Conservation (phyloP, 2,797 vertebrate species). For the Pseudocheirus occidentalis region DNA sequence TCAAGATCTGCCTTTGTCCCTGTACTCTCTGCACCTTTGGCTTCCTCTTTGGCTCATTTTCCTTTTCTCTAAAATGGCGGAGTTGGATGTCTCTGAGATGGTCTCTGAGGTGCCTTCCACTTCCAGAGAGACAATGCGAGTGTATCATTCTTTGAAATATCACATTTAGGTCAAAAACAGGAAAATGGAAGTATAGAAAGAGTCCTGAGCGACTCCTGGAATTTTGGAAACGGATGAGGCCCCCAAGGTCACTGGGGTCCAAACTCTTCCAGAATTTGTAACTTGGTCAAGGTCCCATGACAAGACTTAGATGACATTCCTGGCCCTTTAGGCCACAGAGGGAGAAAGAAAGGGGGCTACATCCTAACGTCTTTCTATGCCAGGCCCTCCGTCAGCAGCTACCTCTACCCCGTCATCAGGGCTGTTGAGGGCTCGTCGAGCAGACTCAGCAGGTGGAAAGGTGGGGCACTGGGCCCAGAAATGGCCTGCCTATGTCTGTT, state of each 20-base stretch:
- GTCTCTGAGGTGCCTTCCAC: background rate
- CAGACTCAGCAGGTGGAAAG: background rate
- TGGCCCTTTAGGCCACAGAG: background rate
- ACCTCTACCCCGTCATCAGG: background rate
- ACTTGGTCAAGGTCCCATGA: background rate
- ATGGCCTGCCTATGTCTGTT: background rate
- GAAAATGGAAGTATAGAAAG: too few relatives aligned
- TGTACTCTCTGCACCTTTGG: too few relatives aligned
- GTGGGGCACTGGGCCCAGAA: background rate
- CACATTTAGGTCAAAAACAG: too few relatives aligned
- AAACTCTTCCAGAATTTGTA: background rate
- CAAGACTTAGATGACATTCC: background rate
- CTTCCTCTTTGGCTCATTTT: too few relatives aligned
- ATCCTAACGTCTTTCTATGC: background rate
- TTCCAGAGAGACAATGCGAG: too few relatives aligned
- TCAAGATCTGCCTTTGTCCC: background rate
- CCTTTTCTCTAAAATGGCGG: background rate
- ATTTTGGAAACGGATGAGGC: too few relatives aligned
- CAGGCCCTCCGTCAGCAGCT: background rate
- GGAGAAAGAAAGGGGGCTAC: too few relatives aligned
- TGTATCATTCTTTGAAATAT: too few relatives aligned
- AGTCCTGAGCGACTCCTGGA: too few relatives aligned
- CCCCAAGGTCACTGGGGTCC: too few relatives aligned
- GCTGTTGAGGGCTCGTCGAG: background rate
- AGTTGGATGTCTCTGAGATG: too few relatives aligned